phyloP scores from a whole-genome alignment of 2,113 vertebrate species.

The Trichechus manatus region DNA sequence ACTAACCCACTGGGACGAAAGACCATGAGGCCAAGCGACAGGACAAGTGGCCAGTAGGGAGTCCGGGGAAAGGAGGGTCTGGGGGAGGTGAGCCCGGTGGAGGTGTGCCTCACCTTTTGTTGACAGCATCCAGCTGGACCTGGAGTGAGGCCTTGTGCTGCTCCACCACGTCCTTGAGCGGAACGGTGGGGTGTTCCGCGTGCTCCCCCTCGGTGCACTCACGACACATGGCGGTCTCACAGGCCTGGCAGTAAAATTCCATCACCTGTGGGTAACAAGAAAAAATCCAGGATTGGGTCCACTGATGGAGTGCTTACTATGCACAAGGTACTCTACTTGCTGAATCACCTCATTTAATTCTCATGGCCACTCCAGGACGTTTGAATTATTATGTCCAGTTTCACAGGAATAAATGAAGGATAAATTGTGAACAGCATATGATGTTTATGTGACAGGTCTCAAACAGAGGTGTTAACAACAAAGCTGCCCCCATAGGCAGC shows the following conservation, averaged over 20 bases:
- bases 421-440: not conserved
- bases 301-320: accelerated
- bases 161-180: constrained; percentile 96
- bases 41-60: accelerated
- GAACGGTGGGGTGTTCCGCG: constrained; percentile 96
- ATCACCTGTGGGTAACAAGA: constrained; percentile 90
- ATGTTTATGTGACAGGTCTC: not conserved
- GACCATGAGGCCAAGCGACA: not conserved
- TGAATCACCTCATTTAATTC: not conserved
- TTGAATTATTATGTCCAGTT: too few species aligned
- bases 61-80: too few species aligned
- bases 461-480: not conserved
- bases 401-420: not conserved
- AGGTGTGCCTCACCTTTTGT: constrained; percentile 91
- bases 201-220: constrained; percentile 97
- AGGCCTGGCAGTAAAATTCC: constrained; percentile 98
- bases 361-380: not conserved
- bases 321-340: not conserved
- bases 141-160: constrained; percentile 97
- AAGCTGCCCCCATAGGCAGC: not conserved
- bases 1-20: not conserved
- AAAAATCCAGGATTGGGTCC: not conserved
- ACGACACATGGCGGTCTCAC: constrained; percentile 98
- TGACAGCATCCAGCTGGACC: constrained; percentile 94
- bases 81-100: not conserved